Evolutionary conservation across 2,113 vertebrate genomes (phyloP).

Genomic region (Gobiocypris rarus): DNA sequence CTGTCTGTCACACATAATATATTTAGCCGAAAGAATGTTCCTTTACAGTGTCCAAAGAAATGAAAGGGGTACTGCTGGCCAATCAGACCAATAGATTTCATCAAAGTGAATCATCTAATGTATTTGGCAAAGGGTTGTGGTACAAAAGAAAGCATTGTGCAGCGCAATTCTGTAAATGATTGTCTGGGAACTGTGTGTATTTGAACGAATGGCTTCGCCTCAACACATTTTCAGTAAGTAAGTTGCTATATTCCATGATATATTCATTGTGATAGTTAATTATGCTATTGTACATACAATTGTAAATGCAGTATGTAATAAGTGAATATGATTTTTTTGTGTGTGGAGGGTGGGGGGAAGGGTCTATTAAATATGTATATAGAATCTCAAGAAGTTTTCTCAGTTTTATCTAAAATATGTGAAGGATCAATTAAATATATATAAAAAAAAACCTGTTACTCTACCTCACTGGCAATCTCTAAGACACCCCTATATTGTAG

Average conservation of each 20-base stretch:
- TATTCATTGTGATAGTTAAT: constrained; percentile 76
- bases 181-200: neutral
- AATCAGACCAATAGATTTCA: constrained; percentile 11
- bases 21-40: neutral
- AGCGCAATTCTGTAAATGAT: constrained; percentile 23
- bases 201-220: constrained; percentile 62
- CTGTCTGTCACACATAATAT: neutral
- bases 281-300: constrained; percentile 78
- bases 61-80: neutral
- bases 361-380: constrained; percentile 77
- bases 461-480: neutral
- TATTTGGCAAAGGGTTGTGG: neutral
- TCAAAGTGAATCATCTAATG: neutral
- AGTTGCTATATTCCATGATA: constrained; percentile 66
- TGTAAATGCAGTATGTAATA: constrained; percentile 76
- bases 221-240: constrained; percentile 59
- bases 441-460: neutral
- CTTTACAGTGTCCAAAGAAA: constrained; percentile 14
- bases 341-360: constrained; percentile 67
- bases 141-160: constrained; percentile 8
- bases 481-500: neutral
- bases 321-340: constrained; percentile 74
- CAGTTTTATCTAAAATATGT: neutral
- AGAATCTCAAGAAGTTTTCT: constrained; percentile 45
- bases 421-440: neutral